A percentile compares a stretch with the other conserved stretches of the same genome.
Conservation (phyloP, 2,888 invertebrate genomes). For the Euplexia lucipara region DNA sequence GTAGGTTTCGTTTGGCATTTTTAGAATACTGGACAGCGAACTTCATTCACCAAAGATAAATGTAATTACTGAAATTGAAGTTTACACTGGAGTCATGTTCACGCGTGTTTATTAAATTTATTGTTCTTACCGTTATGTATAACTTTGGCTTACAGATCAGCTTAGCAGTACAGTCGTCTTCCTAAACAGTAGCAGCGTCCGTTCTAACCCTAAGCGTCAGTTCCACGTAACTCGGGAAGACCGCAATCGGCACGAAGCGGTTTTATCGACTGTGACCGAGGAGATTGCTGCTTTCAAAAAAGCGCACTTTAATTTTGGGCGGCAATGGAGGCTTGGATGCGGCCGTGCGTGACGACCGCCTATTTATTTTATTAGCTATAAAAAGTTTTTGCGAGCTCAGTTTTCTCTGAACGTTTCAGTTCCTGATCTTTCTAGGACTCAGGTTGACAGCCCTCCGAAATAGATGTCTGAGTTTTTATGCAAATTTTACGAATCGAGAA, state of each 20-base stretch:
- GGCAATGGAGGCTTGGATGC: slow-evolving; percentile 75
- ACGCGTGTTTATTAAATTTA: too few species aligned
- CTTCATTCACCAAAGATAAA: too few species aligned
- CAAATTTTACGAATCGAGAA: slow-evolving; percentile 39
- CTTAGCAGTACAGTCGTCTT: not conserved
- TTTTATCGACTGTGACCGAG: slow-evolving; percentile 89
- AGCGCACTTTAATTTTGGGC: slow-evolving; percentile 88
- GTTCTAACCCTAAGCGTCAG: slow-evolving; percentile 62
- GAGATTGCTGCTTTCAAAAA: slow-evolving; percentile 86
- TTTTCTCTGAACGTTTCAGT: slow-evolving; percentile 61
- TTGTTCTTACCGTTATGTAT: too few species aligned
- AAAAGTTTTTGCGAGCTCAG: slow-evolving; percentile 77
- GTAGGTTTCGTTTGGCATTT: too few species aligned
- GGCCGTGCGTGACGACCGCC: slow-evolving; percentile 85
- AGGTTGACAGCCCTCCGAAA: slow-evolving; percentile 26
- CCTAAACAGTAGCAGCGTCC: slow-evolving; percentile 20
- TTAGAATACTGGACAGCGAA: too few species aligned
- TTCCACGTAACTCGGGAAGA: slow-evolving; percentile 73
- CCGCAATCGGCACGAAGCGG: slow-evolving; percentile 87
- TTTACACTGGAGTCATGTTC: too few species aligned
- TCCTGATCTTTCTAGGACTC: slow-evolving; percentile 55
- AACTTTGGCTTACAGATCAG: too few species aligned
- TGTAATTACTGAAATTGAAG: too few species aligned
- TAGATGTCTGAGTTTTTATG: slow-evolving; percentile 47
- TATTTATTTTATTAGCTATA: slow-evolving; percentile 89